phyloP scores from a whole-genome alignment of 2,797 vertebrate genomes.

The Falco rusticolus region DNA sequence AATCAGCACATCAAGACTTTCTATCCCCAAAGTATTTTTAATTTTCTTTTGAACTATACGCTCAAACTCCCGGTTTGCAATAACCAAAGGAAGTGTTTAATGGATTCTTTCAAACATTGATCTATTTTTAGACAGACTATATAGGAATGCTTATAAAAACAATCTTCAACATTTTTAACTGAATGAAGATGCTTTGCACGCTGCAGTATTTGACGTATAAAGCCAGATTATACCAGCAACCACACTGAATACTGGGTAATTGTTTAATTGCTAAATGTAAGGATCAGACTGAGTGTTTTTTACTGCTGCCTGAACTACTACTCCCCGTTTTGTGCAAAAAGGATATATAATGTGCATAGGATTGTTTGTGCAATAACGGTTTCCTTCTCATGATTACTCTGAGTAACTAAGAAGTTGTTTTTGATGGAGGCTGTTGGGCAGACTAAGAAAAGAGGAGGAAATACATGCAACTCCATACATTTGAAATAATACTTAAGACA shows the following conservation, averaged over 20 bases:
- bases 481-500: background rate
- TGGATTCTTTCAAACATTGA: background rate
- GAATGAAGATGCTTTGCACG: background rate
- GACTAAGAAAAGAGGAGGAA: background rate
- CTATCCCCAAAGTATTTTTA: background rate
- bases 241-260: background rate
- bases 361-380: background rate
- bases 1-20: background rate
- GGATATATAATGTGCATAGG: background rate
- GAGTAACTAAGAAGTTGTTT: background rate
- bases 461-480: background rate
- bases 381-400: background rate
- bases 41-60: background rate
- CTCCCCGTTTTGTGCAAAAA: background rate
- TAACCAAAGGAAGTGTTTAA: background rate
- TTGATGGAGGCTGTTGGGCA: background rate
- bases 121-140: background rate
- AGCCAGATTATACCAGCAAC: slow-evolving; percentile 1
- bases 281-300: background rate
- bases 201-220: background rate
- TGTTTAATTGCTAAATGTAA: background rate
- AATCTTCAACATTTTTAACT: background rate
- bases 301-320: background rate
- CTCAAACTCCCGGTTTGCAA: background rate
- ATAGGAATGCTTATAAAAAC: background rate